Evolutionary conservation across 2,888 invertebrate species (phyloP).

Genomic region (Philereme transversata): DNA sequence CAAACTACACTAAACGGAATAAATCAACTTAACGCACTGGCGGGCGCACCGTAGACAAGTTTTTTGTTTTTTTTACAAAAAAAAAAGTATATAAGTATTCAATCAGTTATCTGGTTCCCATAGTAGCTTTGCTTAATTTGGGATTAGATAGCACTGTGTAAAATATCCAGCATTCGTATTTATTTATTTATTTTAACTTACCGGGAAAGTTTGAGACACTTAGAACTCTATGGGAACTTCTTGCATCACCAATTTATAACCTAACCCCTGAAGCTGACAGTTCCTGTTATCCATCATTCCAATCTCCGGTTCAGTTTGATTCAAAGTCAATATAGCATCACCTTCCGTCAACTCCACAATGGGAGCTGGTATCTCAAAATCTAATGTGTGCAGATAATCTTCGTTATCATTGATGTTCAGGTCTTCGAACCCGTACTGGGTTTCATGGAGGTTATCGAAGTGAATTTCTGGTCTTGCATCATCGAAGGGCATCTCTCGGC

Average conservation of each 20-base stretch:
- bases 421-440: constrained; percentile 49
- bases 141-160: too few species aligned
- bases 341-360: constrained; percentile 62
- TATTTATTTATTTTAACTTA: too few species aligned
- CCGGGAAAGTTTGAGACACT: not conserved
- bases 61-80: too few species aligned
- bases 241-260: constrained; percentile 64
- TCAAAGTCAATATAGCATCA: constrained; percentile 32
- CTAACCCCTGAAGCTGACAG: constrained; percentile 46
- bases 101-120: too few species aligned
- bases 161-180: too few species aligned
- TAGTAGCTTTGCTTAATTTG: too few species aligned
- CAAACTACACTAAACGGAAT: too few species aligned
- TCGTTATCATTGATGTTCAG: constrained; percentile 48
- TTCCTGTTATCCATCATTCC: constrained; percentile 27
- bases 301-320: constrained; percentile 13
- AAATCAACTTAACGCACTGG: too few species aligned
- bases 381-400: constrained; percentile 57
- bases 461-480: constrained; percentile 65
- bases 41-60: too few species aligned
- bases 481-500: constrained; percentile 63
- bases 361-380: constrained; percentile 72
- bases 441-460: constrained; percentile 55
- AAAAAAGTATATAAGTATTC: too few species aligned
- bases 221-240: constrained; percentile 76